These are phyloP conservation scores for Hartigia nigra DNA, from an alignment of 2,888 invertebrate genomes.

Conservation along the genomic window DNA sequence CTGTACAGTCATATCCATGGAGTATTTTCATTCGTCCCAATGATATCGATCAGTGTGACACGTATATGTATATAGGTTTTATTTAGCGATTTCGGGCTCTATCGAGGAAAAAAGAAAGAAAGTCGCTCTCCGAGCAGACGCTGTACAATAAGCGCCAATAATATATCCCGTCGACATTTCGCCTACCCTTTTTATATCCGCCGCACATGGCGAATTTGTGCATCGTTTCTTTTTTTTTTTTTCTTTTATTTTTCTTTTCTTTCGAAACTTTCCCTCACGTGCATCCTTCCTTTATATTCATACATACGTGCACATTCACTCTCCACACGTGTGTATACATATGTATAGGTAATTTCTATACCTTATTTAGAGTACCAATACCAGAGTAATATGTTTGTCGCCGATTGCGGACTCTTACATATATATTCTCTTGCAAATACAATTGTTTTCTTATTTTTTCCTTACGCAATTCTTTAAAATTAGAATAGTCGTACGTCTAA, in stretches of 20 bases:
- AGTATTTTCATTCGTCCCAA: constrained; percentile 46
- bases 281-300: constrained; percentile 14
- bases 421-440: constrained; percentile 6
- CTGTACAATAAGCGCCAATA: constrained; percentile 29
- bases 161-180: constrained; percentile 4
- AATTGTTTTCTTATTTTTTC: constrained; percentile 14
- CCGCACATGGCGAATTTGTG: constrained; percentile 35
- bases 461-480: neutral
- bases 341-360: constrained; percentile 24
- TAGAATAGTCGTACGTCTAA: neutral
- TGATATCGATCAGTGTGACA: neutral
- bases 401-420: neutral
- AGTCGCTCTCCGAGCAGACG: constrained; percentile 20
- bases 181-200: neutral
- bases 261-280: constrained; percentile 32
- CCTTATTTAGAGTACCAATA: neutral
- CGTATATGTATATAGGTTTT: neutral
- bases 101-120: neutral
- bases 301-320: constrained; percentile 30
- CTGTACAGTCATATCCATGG: constrained; percentile 62
- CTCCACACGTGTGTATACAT: constrained; percentile 32
- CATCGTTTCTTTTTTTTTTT: constrained; percentile 21
- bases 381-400: neutral
- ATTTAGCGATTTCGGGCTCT: constrained; percentile 7
- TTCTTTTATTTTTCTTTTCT: constrained; percentile 14